phyloP scores from a whole-genome alignment of 1,140 invertebrate species.

The Cotesia typhae region DNA sequence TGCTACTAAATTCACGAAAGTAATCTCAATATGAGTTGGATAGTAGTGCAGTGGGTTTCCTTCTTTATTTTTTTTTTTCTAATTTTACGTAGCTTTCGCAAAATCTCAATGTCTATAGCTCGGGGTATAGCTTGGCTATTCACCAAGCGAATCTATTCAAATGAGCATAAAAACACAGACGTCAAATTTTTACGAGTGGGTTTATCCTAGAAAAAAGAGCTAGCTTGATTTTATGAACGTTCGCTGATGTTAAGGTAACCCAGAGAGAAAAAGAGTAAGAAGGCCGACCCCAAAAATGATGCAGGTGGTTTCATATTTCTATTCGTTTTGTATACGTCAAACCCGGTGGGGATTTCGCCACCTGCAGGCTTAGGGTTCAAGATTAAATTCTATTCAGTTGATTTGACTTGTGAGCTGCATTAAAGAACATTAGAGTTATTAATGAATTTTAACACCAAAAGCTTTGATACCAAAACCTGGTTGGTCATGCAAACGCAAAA shows the following conservation, averaged over 20 bases:
- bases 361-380: conserved; percentile 25
- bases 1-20: conserved; percentile 9
- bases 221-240: background rate
- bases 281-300: background rate
- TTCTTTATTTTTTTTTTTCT: conserved; percentile 9
- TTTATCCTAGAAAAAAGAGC: background rate
- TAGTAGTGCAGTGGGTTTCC: background rate
- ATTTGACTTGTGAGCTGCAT: background rate
- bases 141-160: conserved; percentile 6
- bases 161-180: conserved; percentile 16
- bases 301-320: conserved; percentile 43
- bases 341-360: conserved; percentile 10
- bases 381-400: background rate
- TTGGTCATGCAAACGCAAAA: too few species aligned
- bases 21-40: conserved; percentile 4
- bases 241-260: background rate
- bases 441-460: background rate
- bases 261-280: background rate
- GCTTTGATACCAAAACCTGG: background rate
- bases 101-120: conserved; percentile 14
- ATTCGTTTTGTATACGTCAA: background rate
- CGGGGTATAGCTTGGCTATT: background rate
- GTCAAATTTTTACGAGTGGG: conserved; percentile 24
- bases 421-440: background rate
- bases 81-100: background rate